Conservation (phyloP, 2,797 vertebrate species). For the Trematomus bernacchii region DNA sequence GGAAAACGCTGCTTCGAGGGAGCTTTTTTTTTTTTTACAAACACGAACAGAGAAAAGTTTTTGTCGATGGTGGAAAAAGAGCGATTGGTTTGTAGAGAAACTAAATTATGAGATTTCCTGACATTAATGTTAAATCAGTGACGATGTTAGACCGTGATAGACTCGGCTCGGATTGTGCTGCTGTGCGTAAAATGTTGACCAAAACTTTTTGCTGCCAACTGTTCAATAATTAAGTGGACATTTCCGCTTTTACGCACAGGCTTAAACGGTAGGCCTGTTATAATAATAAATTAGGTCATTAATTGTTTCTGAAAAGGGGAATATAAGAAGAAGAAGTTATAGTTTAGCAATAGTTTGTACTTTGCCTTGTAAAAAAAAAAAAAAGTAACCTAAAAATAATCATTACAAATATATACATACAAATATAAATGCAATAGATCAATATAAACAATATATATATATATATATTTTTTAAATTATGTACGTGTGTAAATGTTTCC, state of each 20-base stretch:
- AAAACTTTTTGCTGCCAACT: constrained; percentile 45
- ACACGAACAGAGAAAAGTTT: constrained; percentile 57
- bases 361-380: too few relatives aligned
- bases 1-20: constrained; percentile 52
- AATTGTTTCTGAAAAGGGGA: not conserved
- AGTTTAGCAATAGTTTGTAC: too few relatives aligned
- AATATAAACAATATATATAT: too few relatives aligned
- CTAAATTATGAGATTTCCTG: not conserved
- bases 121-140: not conserved
- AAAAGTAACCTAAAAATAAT: too few relatives aligned
- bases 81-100: not conserved
- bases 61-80: constrained; percentile 17
- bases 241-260: constrained; percentile 52
- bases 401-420: too few relatives aligned
- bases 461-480: not conserved
- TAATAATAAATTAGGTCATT: constrained; percentile 11
- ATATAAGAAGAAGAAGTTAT: not conserved
- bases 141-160: not conserved
- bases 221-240: constrained; percentile 58
- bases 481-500: not conserved
- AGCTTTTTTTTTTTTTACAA: constrained; percentile 14
- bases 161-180: not conserved
- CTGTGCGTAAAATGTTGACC: constrained; percentile 14
- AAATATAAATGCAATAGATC: too few relatives aligned
- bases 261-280: constrained; percentile 36